Conservation (phyloP, 2,113 vertebrate genomes). For the Dryoscopus gambensis region DNA sequence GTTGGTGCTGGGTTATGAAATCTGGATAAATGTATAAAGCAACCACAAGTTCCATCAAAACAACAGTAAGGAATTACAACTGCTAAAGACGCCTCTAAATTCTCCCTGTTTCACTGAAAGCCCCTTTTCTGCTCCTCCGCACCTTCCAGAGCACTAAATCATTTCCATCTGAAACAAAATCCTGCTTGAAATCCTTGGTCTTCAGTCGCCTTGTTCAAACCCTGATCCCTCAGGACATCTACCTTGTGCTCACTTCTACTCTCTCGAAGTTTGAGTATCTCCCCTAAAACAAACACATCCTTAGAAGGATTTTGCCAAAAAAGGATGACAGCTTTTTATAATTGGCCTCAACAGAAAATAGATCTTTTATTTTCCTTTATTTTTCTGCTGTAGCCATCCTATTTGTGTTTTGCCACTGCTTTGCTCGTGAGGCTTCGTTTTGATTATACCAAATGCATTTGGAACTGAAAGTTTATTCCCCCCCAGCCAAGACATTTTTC, state of each 20-base stretch:
- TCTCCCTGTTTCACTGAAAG: background rate
- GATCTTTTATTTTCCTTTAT: background rate
- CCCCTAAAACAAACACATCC: background rate
- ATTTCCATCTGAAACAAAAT: background rate
- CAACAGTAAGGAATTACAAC: background rate
- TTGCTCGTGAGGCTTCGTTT: background rate
- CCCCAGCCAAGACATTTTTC: conserved; percentile 5
- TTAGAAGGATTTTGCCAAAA: background rate
- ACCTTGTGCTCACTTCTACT: background rate
- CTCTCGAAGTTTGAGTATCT: background rate
- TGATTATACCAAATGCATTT: background rate
- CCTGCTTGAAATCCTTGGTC: background rate
- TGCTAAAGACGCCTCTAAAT: background rate
- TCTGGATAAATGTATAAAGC: background rate
- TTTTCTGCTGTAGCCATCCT: background rate
- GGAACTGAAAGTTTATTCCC: conserved; percentile 25
- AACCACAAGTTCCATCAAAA: background rate
- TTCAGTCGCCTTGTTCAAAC: accelerated
- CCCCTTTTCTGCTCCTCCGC: background rate
- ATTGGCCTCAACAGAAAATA: background rate
- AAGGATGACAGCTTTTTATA: background rate
- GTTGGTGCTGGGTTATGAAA: background rate
- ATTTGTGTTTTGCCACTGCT: background rate
- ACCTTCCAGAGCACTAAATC: background rate
- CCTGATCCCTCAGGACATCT: background rate